Base-by-base conservation (phyloP, 1,140 invertebrate species). In the Diplogasteroides magnus region DNA sequence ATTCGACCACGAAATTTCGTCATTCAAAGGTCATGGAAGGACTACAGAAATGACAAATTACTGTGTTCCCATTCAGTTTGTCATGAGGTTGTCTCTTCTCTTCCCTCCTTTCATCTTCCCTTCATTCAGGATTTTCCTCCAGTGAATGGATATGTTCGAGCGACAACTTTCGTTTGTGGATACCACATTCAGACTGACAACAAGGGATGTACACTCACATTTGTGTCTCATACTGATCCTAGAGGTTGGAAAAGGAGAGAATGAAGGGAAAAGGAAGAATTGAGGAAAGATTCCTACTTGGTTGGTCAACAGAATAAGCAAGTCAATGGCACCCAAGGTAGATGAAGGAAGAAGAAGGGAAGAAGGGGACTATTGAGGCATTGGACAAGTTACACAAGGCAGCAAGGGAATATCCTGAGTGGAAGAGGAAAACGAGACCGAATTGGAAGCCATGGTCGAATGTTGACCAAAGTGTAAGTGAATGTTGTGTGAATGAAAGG, bases 1-100 rank as follows among this genome's bases (percentile, higher is more conserved):
- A 86, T 94, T 78, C 91, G 91, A 85, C 92, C 92, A 83, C 86
- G 92, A 73, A 91, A 94, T 84, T 94, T 94, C 85, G 89, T 94
- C 28, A 87, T 93, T 65, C 90, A 93, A 86, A 86, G 92, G 74
- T 93, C 91, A 14, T 94, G 92, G 92, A 84, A 93, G 60, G 91
- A 92, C 82, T 89, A 89, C 31, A 90, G 90, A 32, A 79, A 85
- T 73, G 91, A 93, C 83, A 91, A 91, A 84, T 87, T 91, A 80
- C 91, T 94, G 77, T 85, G 93, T 65, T 93, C 92, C 85, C 91
- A 94, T 87, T 93, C 91, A 58, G 90, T 94, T 55, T 90, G 88
- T 85, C 92, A 94, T 83, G 89, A 90, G 80, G 86, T 86, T n/a
- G n/a, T n/a, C n/a, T n/a, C n/a, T n/a, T n/a, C n/a, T n/a, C n/a